These are phyloP conservation scores for Zaprionus nigranus DNA, from an alignment of 1,140 invertebrate genomes.

Conservation along the genomic window DNA sequence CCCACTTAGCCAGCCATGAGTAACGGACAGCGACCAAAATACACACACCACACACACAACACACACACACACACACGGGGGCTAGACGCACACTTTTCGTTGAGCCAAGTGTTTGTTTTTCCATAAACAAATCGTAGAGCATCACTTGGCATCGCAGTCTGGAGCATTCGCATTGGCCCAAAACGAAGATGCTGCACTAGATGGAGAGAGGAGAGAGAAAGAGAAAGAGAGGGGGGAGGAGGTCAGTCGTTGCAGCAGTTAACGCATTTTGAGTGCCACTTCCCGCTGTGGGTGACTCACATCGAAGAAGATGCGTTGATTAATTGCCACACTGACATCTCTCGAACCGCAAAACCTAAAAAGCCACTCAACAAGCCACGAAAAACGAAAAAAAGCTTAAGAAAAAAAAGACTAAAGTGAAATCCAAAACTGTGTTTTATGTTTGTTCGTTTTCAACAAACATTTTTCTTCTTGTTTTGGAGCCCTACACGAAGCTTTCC, in stretches of 20 bases:
- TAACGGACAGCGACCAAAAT: conserved; percentile 70
- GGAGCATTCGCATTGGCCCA: conserved; percentile 7
- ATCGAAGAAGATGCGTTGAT: conserved; percentile 71
- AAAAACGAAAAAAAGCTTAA: conserved; percentile 12
- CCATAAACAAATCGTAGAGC: conserved; percentile 71
- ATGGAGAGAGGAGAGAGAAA: not conserved
- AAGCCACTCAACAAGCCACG: conserved; percentile 46
- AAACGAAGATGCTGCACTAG: not conserved
- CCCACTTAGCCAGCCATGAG: conserved; percentile 81
- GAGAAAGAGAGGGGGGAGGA: not conserved
- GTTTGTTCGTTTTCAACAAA: conserved; percentile 77
- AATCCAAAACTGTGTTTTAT: conserved; percentile 70
- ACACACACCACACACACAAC: conserved; percentile 38
- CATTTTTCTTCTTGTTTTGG: conserved; percentile 65
- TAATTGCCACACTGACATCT: conserved; percentile 75
- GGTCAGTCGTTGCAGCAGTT: not conserved
- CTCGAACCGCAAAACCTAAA: conserved; percentile 71
- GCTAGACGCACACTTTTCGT: conserved; percentile 7
- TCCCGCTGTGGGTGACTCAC: conserved; percentile 36
- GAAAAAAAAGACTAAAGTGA: conserved; percentile 63
- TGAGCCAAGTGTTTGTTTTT: conserved; percentile 77
- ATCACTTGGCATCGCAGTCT: conserved; percentile 37
- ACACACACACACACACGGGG: conserved; percentile 32
- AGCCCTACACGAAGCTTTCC: conserved; percentile 1
- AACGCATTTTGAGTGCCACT: conserved; percentile 9